Percentiles rank a stretch among this genome's conserved stretches.
Conservation (phyloP, 2,113 vertebrate species). For the Phoxinus phoxinus region DNA sequence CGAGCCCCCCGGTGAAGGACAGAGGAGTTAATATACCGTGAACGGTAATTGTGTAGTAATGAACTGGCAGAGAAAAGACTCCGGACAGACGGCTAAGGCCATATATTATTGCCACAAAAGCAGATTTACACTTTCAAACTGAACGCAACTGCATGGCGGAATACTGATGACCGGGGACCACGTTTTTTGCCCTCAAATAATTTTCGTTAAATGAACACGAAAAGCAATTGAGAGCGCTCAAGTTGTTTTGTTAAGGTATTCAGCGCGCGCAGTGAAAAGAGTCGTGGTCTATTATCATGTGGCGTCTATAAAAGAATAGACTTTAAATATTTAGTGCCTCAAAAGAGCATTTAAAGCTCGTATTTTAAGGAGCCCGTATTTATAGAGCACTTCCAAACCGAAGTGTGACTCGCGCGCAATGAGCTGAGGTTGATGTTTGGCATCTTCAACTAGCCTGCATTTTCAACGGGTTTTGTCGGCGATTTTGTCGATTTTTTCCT, state of each 20-base stretch:
- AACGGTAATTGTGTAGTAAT: slow-evolving; percentile 99
- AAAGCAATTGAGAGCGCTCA: slow-evolving; percentile 92
- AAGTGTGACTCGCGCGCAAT: slow-evolving; percentile 10
- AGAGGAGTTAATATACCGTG: slow-evolving; percentile 99
- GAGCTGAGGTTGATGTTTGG: background rate
- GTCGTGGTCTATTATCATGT: slow-evolving; percentile 84
- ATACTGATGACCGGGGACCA: slow-evolving; percentile 86
- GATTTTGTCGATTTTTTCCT: slow-evolving; percentile 9
- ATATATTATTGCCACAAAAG: slow-evolving; percentile 97
- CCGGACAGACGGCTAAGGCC: slow-evolving; percentile 96
- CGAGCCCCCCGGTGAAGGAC: slow-evolving; percentile 82
- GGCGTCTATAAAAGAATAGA: slow-evolving; percentile 80
- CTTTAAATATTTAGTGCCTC: slow-evolving; percentile 60
- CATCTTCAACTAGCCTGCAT: background rate
- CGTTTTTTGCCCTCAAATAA: slow-evolving; percentile 85
- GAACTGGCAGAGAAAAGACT: slow-evolving; percentile 99
- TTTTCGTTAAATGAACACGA: slow-evolving; percentile 99
- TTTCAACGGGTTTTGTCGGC: background rate
- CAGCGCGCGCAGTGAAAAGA: slow-evolving; percentile 84
- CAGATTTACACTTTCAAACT: slow-evolving; percentile 99
- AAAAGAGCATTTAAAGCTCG: slow-evolving; percentile 15
- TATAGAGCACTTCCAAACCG: background rate
- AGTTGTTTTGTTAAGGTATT: slow-evolving; percentile 91
- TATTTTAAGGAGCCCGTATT: slow-evolving; percentile 3
- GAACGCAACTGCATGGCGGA: slow-evolving; percentile 96